Evolutionary conservation across 2,113 vertebrate species (phyloP), one percentile per base, ranked within the genome.

Genomic region (Bubo bubo): DNA sequence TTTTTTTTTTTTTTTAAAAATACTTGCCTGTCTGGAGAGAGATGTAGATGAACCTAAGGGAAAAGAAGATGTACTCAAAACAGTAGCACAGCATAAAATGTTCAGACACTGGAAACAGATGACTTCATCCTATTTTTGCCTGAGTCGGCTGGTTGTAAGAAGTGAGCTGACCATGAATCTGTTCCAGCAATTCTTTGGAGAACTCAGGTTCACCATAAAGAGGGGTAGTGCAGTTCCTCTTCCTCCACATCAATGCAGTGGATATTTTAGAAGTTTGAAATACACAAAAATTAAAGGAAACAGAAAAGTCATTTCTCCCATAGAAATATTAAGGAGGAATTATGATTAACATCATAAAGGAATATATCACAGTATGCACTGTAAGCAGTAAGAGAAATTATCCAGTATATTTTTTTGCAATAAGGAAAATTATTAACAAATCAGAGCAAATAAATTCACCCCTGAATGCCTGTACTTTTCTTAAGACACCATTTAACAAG

Each of bases 61-160:
- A 91, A 93, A 86, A 93, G 62, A 66, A 88, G 71, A 70, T 58
- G 52, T 93, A 53, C 56, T 92, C 75, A 94, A 77, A 94, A 97
- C 95, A 94, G 95, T 95, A 95, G 81, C 95, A 63, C 32, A 77
- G 72, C 77, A 97, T 76, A 92, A 91, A 96, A 91, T 73, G 47
- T 97, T 92, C 85, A 96, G 92, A 95, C 77, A 85, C 24, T 70
- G 52, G 24, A 66, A 88, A 72, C 18, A 41, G 12, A 55, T 95
- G 64, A 95, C 27, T 41, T 93, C 81, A 94, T 96, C 43, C 20
- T 91, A 70, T 77, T 95, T 90, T 96, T 81, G 82, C 84, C 60
- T 67, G n/a, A 95, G 50, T 39, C 4, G 27, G 43, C 77, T 47
- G 17, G 12, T 79, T 93, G 8, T 64, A 56, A 87, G 73, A 64